These are phyloP conservation scores for Eucidaris tribuloides DNA, from an alignment of 35 echinoderm and acorn worm genomes.

Conservation along the genomic window DNA sequence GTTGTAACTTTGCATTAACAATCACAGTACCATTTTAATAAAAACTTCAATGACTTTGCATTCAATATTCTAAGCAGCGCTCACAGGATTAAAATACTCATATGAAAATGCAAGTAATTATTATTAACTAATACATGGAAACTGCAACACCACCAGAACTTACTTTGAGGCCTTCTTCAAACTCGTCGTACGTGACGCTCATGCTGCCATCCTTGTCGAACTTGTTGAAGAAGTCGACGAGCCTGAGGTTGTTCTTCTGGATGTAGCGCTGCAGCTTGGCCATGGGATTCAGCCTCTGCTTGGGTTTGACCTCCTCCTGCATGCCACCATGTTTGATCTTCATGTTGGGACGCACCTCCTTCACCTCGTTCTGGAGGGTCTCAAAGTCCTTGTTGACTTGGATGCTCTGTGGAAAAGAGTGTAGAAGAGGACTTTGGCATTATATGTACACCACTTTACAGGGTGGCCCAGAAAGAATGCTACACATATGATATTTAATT, in stretches of 20 bases:
- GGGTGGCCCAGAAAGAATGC: no score
- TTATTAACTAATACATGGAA: no score
- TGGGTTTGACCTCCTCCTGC: constrained; percentile 82
- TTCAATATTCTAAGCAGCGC: neutral
- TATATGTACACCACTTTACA: no score
- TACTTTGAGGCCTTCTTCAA: constrained; percentile 88
- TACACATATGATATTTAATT: no score
- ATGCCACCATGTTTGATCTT: constrained; percentile 94
- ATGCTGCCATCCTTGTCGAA: constrained; percentile 99
- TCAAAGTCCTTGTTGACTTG: constrained; percentile 99
- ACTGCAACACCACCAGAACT: no score
- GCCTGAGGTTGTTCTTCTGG: constrained; percentile 92
- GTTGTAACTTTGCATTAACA: neutral
- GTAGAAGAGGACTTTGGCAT: neutral
- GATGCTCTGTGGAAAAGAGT: constrained; percentile 51
- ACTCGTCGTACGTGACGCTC: constrained; percentile 98
- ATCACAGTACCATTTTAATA: neutral
- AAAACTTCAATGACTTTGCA: neutral
- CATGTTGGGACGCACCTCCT: constrained; percentile 72
- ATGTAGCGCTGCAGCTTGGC: constrained; percentile 93
- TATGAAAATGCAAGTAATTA: neutral
- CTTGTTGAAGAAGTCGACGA: constrained; percentile 99
- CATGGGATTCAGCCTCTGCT: constrained; percentile 91
- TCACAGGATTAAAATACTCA: neutral
- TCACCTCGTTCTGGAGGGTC: constrained; percentile 77